Base-by-base conservation (phyloP, 1,140 invertebrate genomes). In the Zaprionus camerounensis region DNA sequence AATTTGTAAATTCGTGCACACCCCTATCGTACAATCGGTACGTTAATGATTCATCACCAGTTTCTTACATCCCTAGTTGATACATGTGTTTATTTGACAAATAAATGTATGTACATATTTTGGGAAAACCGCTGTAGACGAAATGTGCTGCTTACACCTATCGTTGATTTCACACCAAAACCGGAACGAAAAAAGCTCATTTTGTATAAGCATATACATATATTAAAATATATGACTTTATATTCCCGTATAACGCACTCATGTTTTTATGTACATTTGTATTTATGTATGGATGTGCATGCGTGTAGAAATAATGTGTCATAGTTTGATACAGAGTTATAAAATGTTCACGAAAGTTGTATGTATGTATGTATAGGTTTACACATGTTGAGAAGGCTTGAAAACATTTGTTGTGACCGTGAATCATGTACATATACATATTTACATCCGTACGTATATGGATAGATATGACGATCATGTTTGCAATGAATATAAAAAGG, bases 401-500 rank as follows among this genome's bases (percentile, higher is more conserved):
- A 26, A 15, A 26, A 17, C 9, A 44, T 11, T 44, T 26, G 58
- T 26, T 20, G 36, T 20, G 17, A 36, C 12, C 20, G 44, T 63
- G 61, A 63, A 38, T 65, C 62, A 65, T 34, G 2, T 5, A 26
- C 24, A 26, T 26, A 41, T 41, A 6, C 38, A n/a, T 41, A n/a
- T 22, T 22, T 36, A 51, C 20, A 5, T 17, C 53, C 61, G 22
- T 44, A 51, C n/a, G 28, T 55, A 20, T 55, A 56, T 13, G 24
- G 11, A 31, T 31, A 61, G 12, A 57, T 67, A 22, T 46, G 7
- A 31, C 5, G 26, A 56, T 56, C 20, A 31, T 17, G 41, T 24
- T 51, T 22, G 9, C 46, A 51, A 24, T 51, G 46, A 51, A 24
- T 24, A 22, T 13, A 51, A 51, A 5, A 5, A 11, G 4, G 20